Evolutionary conservation across 2,113 vertebrate species (phyloP).

Genomic region (Perca schrenkii): DNA sequence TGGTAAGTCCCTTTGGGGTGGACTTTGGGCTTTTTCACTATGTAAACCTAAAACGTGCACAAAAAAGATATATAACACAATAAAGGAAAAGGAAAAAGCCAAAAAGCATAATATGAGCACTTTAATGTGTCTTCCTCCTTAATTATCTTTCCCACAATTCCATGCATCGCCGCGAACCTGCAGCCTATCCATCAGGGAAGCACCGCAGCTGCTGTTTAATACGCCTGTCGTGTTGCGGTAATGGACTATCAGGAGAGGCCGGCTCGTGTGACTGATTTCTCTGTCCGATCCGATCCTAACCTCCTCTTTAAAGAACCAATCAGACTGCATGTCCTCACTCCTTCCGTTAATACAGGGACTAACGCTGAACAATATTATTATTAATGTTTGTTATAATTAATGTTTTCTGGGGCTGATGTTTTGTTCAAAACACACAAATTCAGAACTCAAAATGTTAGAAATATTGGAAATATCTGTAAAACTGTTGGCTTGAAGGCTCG

Average conservation of each 20-base stretch:
- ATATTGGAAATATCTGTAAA: neutral
- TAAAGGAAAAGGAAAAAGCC: too few species aligned
- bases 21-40: too few species aligned
- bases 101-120: too few species aligned
- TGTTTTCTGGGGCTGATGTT: neutral
- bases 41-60: too few species aligned
- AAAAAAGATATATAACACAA: too few species aligned
- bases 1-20: too few species aligned
- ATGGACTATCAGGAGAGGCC: conserved; percentile 37
- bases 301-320: neutral
- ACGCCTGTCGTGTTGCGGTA: conserved; percentile 16
- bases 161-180: too few species aligned
- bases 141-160: too few species aligned
- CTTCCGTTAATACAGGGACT: too few species aligned
- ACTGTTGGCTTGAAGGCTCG: neutral
- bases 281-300: too few species aligned
- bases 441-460: neutral
- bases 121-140: too few species aligned
- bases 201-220: conserved; percentile 11
- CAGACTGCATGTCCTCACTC: neutral
- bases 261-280: neutral
- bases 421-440: neutral
- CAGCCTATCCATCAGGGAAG: conserved; percentile 27
- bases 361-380: too few species aligned
- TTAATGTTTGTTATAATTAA: neutral